Evolutionary conservation across 2,888 invertebrate species (phyloP), one percentile per base, ranked within the genome.

Genomic region (Leptodirus hochenwartii): DNA sequence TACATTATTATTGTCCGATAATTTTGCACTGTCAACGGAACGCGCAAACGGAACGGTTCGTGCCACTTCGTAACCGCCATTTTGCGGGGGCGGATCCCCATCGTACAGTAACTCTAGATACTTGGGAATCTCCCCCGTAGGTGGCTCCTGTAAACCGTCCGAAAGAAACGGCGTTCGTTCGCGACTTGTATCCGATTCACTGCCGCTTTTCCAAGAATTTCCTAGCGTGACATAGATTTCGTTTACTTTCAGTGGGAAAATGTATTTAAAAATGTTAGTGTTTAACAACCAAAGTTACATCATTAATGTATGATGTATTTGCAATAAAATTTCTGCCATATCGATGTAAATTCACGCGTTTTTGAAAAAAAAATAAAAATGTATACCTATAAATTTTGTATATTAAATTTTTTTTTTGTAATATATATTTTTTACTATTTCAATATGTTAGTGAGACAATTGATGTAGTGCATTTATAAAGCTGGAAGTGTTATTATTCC

Each of bases 141-240:
- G 5, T 3, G 24, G 15, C 10, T 11, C 25, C 10, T 27, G n/a
- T 20, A 17, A 12, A 8, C 5, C 13, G 6, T 4, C 11, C 10
- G 17, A 32, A 5, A 61, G 47, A 31, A 62, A 58, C 2, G 62
- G 60, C 12, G 59, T 59, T 41, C 54, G 49, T 34, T 60, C 62
- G 10, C 33, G 11, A 33, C 52, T 58, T 14, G 54, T 27, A 9
- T 49, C 58, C 20, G 59, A 60, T 2, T 59, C 59, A 33, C 56
- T 57, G 22, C 54, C 58, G 3, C 56, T 56, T 41, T 57, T 61
- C 54, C 59, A 58, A 2, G 61, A 59, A 28, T 54, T 56, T 15
- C 59, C 63, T 64, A 36, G 16, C n/a, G n/a, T 41, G n/a, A n/a
- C n/a, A n/a, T n/a, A n/a, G n/a, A n/a, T n/a, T n/a, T n/a, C n/a